Evolutionary conservation across 1,140 invertebrate genomes (phyloP), one percentile per base, ranked within the genome.

Genomic region (Rhizoglyphus robini): DNA sequence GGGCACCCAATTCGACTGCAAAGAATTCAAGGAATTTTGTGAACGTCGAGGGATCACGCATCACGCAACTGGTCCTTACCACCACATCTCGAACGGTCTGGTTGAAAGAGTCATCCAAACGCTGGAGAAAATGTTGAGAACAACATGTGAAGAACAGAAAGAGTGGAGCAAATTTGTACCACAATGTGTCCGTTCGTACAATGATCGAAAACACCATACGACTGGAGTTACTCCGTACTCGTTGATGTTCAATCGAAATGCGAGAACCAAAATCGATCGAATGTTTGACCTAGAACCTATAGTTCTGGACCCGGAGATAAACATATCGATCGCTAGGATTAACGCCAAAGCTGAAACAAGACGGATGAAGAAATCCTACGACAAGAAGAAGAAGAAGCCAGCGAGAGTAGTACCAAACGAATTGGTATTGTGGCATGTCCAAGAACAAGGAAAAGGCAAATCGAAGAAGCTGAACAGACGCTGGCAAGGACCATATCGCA

Each of bases 181-280:
- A 83, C 72, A 63, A 87, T 84, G 68, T 84, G 82, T 65, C 80
- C 78, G 13, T 87, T 74, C 0, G 18, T 63, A 63, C 32, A 63
- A 63, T 34, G 25, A 1, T 29, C 11, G 15, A n/a, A 61, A 23
- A 13, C 2, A 63, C 27, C 2, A 1, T 15, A 20, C 61, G 11
- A 63, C 61, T 3, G 32, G 32, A n/a, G 18, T 5, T 3, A 2
- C 61, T 11, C 61, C 61, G 2, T 29, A 63, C n/a, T 8, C 15
- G 2, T 27, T 63, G 49, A 63, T 63, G 61, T 63, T 30, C 27
- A 30, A 30, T 1, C 36, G 23, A 18, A n/a, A 63, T 18, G 11
- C 27, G 20, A 63, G 15, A 3, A 60, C n/a, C 11, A 11, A 13
- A 2, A 11, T 63, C n/a, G 61, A 63, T 38, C 27, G 18, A 51